Percentiles rank a stretch among this genome's conserved stretches.
Evolutionary conservation across 2,888 invertebrate species (phyloP).

Genomic region (Scrobipalpa atriplicella): DNA sequence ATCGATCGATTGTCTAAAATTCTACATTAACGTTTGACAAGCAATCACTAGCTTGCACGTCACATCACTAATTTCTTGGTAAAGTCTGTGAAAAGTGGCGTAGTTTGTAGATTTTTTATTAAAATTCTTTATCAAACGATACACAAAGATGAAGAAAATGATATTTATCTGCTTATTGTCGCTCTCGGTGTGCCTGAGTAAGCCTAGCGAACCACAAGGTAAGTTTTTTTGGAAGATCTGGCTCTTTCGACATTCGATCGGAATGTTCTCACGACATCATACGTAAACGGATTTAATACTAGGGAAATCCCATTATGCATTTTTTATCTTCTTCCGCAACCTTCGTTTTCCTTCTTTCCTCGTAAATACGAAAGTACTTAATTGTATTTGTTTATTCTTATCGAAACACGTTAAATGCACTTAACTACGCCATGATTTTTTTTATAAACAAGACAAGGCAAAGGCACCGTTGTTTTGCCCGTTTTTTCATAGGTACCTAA

Average conservation of each 20-base stretch:
- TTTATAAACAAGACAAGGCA: neutral
- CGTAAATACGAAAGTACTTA: neutral
- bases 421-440: conserved; percentile 10
- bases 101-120: conserved; percentile 28
- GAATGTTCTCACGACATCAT: conserved; percentile 52
- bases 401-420: neutral
- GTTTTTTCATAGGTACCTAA: no score
- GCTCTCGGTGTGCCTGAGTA: conserved; percentile 59
- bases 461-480: no score
- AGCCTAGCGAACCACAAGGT: conserved; percentile 50
- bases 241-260: conserved; percentile 50
- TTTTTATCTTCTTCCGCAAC: neutral
- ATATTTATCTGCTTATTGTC: conserved; percentile 67
- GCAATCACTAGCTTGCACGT: no score
- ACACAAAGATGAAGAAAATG: conserved; percentile 64
- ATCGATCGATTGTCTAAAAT: neutral
- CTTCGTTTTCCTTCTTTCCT: conserved; percentile 7
- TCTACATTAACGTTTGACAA: no score
- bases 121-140: conserved; percentile 33
- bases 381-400: neutral
- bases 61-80: conserved; percentile 21
- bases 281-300: conserved; percentile 40
- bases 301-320: conserved; percentile 17
- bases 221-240: conserved; percentile 42
- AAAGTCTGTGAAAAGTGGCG: conserved; percentile 13